Evolutionary conservation across 2,113 vertebrate species (phyloP).

Genomic region (Eurypyga helias): DNA sequence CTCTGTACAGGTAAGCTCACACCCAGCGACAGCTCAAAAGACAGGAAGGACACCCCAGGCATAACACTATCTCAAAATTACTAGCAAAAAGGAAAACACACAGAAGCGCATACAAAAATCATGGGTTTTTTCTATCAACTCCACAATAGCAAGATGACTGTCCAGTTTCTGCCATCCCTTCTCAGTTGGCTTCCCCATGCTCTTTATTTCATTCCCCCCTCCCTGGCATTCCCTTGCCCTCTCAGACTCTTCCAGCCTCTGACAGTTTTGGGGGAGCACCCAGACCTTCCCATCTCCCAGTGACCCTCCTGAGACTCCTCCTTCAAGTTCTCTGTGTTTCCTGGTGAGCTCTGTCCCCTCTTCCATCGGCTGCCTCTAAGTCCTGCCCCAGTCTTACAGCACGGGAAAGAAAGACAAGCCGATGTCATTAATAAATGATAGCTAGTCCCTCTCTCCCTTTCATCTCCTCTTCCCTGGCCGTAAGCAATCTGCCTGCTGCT

Average conservation of each 20-base stretch:
- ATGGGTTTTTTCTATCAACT: not conserved
- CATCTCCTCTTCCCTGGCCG: not conserved
- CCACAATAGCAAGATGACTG: not conserved
- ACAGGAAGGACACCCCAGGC: not conserved
- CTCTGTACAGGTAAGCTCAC: not conserved
- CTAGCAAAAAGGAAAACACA: not conserved
- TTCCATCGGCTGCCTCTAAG: slow-evolving; percentile 22
- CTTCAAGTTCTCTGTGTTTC: not conserved
- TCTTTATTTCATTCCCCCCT: not conserved
- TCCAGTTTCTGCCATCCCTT: not conserved
- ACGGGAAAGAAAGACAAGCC: slow-evolving; percentile 10
- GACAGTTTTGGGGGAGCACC: not conserved
- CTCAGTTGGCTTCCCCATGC: not conserved
- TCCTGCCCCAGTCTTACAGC: not conserved
- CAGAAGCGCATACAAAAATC: not conserved
- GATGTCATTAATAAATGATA: slow-evolving; percentile 53
- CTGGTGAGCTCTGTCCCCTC: not conserved
- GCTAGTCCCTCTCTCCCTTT: not conserved
- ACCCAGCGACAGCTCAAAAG: not conserved
- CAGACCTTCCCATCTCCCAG: not conserved
- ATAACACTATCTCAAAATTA: not conserved
- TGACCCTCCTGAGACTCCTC: not conserved
- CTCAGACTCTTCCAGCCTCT: not conserved
- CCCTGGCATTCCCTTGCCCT: not conserved
- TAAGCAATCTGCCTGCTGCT: not conserved